Conservation (phyloP, 2,888 invertebrate genomes). For the Alloplasta piceator region DNA sequence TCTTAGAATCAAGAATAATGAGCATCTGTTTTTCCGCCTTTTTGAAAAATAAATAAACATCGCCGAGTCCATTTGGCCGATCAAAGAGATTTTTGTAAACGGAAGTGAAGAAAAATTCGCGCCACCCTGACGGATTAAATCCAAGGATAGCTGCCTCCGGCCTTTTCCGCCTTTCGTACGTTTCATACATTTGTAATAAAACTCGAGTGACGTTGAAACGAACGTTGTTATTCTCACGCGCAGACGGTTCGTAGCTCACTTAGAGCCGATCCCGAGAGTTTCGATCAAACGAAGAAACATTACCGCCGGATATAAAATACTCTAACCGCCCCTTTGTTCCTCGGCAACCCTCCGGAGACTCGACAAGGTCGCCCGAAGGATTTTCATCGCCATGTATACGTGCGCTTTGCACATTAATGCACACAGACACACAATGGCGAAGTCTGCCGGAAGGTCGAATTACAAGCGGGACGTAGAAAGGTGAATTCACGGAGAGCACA, state of each 20-base stretch:
- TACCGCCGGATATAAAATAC: conserved; percentile 41
- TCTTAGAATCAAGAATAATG: no score
- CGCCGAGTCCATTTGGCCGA: background rate
- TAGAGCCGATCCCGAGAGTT: conserved; percentile 15
- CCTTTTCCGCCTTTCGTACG: conserved; percentile 1
- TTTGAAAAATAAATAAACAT: no score
- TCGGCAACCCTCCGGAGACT: conserved; percentile 3
- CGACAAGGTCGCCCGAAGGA: conserved; percentile 48
- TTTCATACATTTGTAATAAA: background rate
- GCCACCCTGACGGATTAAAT: conserved; percentile 32
- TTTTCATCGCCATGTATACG: conserved; percentile 14
- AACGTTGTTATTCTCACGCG: background rate
- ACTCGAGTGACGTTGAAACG: conserved; percentile 3
- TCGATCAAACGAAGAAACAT: conserved; percentile 46
- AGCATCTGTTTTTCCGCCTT: no score
- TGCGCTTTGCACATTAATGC: conserved; percentile 10
- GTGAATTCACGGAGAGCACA: conserved; percentile 44
- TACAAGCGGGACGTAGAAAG: background rate
- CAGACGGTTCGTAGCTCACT: background rate
- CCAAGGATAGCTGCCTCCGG: conserved; percentile 13
- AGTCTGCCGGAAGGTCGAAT: background rate
- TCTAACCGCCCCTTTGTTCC: background rate
- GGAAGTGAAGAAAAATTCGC: conserved; percentile 14
- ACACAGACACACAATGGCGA: background rate
- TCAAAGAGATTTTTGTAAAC: conserved; percentile 35